Evolutionary conservation across 2,888 invertebrate genomes (phyloP).

Genomic region (Scrobipalpa atriplicella): DNA sequence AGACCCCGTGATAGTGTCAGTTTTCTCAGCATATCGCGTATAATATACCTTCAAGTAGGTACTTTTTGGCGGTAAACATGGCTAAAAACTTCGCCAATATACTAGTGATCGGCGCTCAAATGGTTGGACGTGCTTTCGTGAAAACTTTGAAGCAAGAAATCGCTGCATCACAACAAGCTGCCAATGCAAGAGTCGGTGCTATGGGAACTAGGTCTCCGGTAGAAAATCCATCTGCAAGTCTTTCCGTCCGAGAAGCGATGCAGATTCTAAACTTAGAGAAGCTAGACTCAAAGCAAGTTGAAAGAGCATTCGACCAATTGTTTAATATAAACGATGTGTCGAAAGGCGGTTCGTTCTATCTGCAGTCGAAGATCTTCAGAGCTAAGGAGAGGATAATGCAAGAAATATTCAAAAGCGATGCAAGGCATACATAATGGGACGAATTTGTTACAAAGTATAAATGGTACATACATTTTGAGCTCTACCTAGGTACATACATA

Average conservation of each 20-base stretch:
- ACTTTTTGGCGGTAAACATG: background rate
- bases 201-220: background rate
- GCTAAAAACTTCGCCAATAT: background rate
- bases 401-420: background rate
- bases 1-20: too few relatives aligned
- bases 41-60: too few relatives aligned
- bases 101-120: background rate
- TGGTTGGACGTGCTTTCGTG: background rate
- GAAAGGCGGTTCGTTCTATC: background rate
- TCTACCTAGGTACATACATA: too few relatives aligned
- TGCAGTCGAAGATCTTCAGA: conserved; percentile 11
- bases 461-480: too few relatives aligned
- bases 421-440: too few relatives aligned
- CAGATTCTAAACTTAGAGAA: background rate
- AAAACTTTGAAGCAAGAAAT: background rate
- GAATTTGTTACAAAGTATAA: too few relatives aligned
- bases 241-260: background rate
- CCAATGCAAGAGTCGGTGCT: background rate
- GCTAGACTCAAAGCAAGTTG: background rate
- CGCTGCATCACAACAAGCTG: background rate
- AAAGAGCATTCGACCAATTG: background rate
- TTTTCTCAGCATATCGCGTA: too few relatives aligned
- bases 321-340: background rate
- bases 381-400: background rate
- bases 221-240: background rate